phyloP scores from a whole-genome alignment of 2,113 vertebrate genomes.

The Myrmophylax atrothorax region DNA sequence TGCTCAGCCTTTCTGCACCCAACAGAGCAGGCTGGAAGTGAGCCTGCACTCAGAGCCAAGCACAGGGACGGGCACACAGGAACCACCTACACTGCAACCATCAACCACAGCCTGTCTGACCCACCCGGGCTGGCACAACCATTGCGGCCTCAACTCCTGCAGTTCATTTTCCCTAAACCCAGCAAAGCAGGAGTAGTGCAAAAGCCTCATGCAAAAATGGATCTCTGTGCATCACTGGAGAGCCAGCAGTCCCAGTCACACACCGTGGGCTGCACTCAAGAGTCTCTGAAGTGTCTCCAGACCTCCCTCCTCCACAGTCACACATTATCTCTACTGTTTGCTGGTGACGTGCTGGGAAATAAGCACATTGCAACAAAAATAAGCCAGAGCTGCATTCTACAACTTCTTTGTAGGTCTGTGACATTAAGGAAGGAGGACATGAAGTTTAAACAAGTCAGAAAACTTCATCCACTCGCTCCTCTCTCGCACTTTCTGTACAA shows the following conservation, averaged over 20 bases:
- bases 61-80: neutral
- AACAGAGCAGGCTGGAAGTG: neutral
- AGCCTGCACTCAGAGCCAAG: neutral
- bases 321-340: accelerated
- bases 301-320: neutral
- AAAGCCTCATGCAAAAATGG: neutral
- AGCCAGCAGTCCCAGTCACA: neutral
- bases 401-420: neutral
- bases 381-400: neutral
- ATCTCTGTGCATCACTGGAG: neutral
- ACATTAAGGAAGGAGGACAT: neutral
- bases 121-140: neutral
- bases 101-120: neutral
- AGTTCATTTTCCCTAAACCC: neutral
- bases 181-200: neutral
- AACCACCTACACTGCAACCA: neutral
- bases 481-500: neutral
- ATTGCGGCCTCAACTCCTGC: neutral
- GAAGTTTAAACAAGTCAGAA: neutral
- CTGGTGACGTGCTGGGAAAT: neutral
- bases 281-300: neutral
- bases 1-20: neutral
- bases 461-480: neutral
- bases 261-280: accelerated
- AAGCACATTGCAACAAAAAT: neutral